Conservation (phyloP, 2,113 vertebrate genomes). For the Naja naja region DNA sequence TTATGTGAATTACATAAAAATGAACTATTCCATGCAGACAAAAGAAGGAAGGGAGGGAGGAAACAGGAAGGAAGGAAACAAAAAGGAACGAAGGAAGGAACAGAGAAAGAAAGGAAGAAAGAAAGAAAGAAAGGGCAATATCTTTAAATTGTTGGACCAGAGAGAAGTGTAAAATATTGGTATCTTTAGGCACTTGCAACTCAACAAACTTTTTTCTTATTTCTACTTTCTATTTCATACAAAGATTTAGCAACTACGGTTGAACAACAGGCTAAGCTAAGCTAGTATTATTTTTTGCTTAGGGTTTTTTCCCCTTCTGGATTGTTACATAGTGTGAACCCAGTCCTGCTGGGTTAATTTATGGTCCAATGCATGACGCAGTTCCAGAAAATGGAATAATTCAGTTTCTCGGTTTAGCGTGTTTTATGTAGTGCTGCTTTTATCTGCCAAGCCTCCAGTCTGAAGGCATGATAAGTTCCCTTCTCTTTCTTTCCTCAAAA, state of each 20-base stretch:
- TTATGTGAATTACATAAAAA: conserved; percentile 9
- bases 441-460: conserved; percentile 44
- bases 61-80: too few relatives aligned
- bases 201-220: conserved; percentile 38
- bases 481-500: neutral
- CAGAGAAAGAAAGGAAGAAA: too few relatives aligned
- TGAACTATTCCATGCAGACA: conserved; percentile 23
- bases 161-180: conserved; percentile 30
- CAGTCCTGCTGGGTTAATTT: neutral
- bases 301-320: neutral
- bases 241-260: neutral
- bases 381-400: neutral
- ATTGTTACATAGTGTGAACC: neutral
- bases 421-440: neutral
- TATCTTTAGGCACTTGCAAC: conserved; percentile 37
- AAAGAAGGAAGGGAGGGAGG: neutral
- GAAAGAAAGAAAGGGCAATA: neutral
- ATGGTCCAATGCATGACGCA: neutral
- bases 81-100: too few relatives aligned
- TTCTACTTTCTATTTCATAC: neutral
- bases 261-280: neutral
- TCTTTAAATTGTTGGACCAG: conserved; percentile 12
- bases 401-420: neutral
- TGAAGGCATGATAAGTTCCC: conserved; percentile 12
- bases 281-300: neutral